Conservation (phyloP, 92 coral and sea anemone species). For the Micromussa lordhowensis region DNA sequence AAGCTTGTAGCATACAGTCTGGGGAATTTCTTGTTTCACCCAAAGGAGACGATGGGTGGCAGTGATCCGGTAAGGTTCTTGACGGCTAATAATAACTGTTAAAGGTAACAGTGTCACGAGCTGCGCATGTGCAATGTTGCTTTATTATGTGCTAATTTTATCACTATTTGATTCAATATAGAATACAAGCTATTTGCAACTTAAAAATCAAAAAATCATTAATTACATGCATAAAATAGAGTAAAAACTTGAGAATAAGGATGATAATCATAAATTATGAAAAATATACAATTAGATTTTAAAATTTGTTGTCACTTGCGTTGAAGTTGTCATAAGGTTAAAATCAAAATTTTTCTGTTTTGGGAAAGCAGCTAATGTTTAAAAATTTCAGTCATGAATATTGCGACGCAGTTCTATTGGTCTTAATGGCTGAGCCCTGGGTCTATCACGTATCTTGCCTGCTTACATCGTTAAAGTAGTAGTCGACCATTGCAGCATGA, state of each 20-base stretch:
- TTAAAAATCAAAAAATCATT: too few species aligned
- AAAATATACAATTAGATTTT: background rate
- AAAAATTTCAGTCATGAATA: background rate
- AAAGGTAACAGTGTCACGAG: too few species aligned
- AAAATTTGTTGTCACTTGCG: background rate
- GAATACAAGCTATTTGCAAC: too few species aligned
- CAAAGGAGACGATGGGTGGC: background rate
- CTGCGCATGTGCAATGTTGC: too few species aligned
- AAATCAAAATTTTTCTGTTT: too few species aligned
- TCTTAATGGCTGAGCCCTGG: background rate
- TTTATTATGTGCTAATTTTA: too few species aligned
- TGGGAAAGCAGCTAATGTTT: too few species aligned
- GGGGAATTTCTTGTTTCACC: conserved; percentile 61
- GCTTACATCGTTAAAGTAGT: conserved; percentile 32
- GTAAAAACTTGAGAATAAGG: background rate
- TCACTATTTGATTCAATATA: too few species aligned
- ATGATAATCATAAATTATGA: too few species aligned
- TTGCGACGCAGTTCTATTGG: conserved; percentile 13
- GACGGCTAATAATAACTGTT: too few species aligned
- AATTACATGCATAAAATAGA: too few species aligned
- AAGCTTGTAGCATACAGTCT: conserved; percentile 58
- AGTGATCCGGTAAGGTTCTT: background rate
- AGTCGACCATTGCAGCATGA: conserved; percentile 23
- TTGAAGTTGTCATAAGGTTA: too few species aligned
- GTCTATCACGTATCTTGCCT: conserved; percentile 5